Evolutionary conservation across 2,888 invertebrate species (phyloP), one percentile per base, ranked within the genome.

Genomic region (Hydrotaea cyrtoneurina): DNA sequence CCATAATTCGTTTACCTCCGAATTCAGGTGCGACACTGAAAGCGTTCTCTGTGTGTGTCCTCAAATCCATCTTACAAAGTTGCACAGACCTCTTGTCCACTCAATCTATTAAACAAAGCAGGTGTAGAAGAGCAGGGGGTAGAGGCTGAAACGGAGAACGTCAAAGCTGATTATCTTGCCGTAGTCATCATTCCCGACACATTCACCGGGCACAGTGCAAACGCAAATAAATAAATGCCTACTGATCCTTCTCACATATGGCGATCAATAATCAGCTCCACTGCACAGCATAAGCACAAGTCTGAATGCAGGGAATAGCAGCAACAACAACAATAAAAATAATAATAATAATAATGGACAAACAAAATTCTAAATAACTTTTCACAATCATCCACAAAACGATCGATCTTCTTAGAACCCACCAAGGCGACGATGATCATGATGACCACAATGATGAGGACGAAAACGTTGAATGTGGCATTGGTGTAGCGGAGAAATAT

Each of bases 391-490:
- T 77, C 53, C 46, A 74, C 26, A 43, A 82, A 85, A 77, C 85
- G 85, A 85, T 85, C 85, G 82, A 85, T 85, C 85, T 85, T 85
- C 85, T 77, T 66, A 66, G 85, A 82, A 85, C 69, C 82, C 79
- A 85, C 72, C 77, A 77, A n/a, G 39, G 43, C 36, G 46, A 59
- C 59, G 17, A 26, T 10, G 39, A 57, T 59, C 11, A 66, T 43
- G 66, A n/a, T 59, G 46, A 13, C 8, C 19, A n/a, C 26, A 31
- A 21, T 15, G 66, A 21, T 69, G 69, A 46, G 64, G 64, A 64
- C 43, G 46, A 4, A 62, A 26, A 62, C 62, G 5, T n/a, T n/a
- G n/a, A n/a, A 39, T 1, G 39, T n/a, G 50, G 50, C 57, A 62
- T 69, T 59, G 71, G n/a, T 55, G 39, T 39, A 39, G 39, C 31